Evolutionary conservation across 1,140 invertebrate species (phyloP), one percentile per base, ranked within the genome.

Genomic region (Gryon sp.): DNA sequence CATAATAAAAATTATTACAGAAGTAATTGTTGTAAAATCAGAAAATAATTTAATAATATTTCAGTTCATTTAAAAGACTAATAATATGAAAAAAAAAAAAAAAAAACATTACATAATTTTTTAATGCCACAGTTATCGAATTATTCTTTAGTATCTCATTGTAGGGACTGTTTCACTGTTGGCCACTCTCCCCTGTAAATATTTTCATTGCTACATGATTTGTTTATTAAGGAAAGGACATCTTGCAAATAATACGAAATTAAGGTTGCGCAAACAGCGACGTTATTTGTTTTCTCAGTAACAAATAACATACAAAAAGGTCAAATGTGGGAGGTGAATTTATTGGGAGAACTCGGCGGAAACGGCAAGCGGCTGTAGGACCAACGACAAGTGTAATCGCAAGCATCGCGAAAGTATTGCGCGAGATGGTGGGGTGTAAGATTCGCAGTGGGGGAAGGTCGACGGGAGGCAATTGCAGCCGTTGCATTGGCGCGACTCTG

Each of bases 401-500:
- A 45, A 45, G 52, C 14, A 46, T 57, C 60, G 62, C 52, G 60
- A 48, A 65, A 34, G 40, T 55, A 30, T 16, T 24, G n/a, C 32
- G 14, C 19, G 69, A 52, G 63, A 66, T 74, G 73, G 80, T 77
- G 62, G 57, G 28, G 41, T n/a, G 15, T 18, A 57, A 41, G 78
- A 45, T 14, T 20, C 15, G 65, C 30, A 62, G 60, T 16, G 55
- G 43, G 15, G 22, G 57, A 19, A 11, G 32, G 26, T 2, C 12
- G 24, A 59, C 19, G 46, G 65, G 68, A 68, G 45, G 73, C 73
- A 70, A 80, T 81, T 79, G 82, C 73, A 79, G 70, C 59, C 80
- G 75, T 75, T 79, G 83, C 82, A 83, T 82, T 80, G 83, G 81
- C 74, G 76, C 82, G 60, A 62, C 63, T 76, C 66, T 41, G 70